Conservation (phyloP, 2,888 invertebrate species). For the Nomada flava region DNA sequence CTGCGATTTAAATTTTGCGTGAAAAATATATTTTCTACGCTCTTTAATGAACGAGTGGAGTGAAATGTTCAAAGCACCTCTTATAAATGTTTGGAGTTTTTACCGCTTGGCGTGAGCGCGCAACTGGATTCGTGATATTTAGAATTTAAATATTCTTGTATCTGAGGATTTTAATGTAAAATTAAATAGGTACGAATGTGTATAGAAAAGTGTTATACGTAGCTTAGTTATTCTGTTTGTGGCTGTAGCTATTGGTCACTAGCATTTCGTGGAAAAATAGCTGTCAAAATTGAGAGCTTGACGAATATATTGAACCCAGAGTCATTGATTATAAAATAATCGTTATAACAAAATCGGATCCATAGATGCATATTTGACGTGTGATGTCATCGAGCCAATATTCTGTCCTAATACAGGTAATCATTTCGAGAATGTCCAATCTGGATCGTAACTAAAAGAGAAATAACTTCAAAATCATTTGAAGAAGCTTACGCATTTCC, state of each 20-base stretch:
- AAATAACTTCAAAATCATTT: conserved; percentile 22
- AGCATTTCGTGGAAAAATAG: conserved; percentile 9
- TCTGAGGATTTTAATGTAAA: not conserved
- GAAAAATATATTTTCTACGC: conserved; percentile 34
- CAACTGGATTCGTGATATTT: conserved; percentile 3
- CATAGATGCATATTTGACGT: conserved; percentile 35
- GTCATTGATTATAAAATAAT: conserved; percentile 15
- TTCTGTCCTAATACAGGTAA: conserved; percentile 29
- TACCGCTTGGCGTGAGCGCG: not conserved
- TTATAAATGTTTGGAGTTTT: conserved; percentile 6
- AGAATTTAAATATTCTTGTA: not conserved
- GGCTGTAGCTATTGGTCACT: not conserved
- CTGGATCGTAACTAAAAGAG: not conserved
- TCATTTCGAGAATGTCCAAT: conserved; percentile 42
- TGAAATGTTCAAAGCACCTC: conserved; percentile 8
- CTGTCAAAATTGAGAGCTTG: not conserved
- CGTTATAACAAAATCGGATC: conserved; percentile 40
- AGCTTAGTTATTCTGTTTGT: not conserved
- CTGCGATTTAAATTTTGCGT: conserved; percentile 8
- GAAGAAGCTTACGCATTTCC: not conserved
- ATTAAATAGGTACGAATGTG: not conserved
- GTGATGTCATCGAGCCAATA: conserved; percentile 22
- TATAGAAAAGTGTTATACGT: not conserved
- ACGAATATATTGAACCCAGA: conserved; percentile 40
- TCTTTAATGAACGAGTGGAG: conserved; percentile 18